Evolutionary conservation across 2,888 invertebrate genomes (phyloP).

Genomic region (Chouioia cunea): DNA sequence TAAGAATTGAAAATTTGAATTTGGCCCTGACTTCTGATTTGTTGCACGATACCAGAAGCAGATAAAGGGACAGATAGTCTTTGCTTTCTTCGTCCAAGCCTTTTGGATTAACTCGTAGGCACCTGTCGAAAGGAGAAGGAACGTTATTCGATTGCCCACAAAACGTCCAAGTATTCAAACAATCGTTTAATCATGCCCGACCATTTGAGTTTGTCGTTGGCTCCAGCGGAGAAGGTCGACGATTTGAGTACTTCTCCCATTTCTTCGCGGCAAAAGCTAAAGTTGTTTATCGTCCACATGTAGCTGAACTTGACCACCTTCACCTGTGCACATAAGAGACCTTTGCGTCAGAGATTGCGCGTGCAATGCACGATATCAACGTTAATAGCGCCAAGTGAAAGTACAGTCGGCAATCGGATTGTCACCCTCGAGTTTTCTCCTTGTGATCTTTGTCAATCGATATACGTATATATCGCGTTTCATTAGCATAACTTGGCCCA

Average conservation of each 20-base stretch:
- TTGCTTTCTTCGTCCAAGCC: constrained; percentile 99
- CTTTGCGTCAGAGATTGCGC: constrained; percentile 63
- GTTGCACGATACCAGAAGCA: constrained; percentile 99
- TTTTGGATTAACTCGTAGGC: constrained; percentile 99
- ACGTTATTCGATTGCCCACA: too few species aligned
- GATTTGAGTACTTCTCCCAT: constrained; percentile 99
- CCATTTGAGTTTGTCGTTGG: constrained; percentile 99
- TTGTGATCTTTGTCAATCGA: too few species aligned
- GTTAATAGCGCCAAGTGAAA: not conserved
- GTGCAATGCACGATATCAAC: too few species aligned
- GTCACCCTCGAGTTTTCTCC: too few species aligned
- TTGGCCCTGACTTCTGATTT: constrained; percentile 99
- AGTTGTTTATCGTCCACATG: constrained; percentile 99
- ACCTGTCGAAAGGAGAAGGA: constrained; percentile 72
- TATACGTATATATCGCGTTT: too few species aligned
- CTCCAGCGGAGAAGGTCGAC: constrained; percentile 99
- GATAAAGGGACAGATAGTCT: constrained; percentile 98
- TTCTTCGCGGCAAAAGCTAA: constrained; percentile 99
- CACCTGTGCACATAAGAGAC: constrained; percentile 79
- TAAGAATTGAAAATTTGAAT: constrained; percentile 99
- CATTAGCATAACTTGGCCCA: too few species aligned
- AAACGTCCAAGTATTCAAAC: too few species aligned
- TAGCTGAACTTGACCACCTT: constrained; percentile 99
- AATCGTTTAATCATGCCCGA: not conserved
- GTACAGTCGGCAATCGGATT: too few species aligned